Evolutionary conservation across 1,140 invertebrate genomes (phyloP), one percentile per base, ranked within the genome.

Genomic region (Drosophila erecta): DNA sequence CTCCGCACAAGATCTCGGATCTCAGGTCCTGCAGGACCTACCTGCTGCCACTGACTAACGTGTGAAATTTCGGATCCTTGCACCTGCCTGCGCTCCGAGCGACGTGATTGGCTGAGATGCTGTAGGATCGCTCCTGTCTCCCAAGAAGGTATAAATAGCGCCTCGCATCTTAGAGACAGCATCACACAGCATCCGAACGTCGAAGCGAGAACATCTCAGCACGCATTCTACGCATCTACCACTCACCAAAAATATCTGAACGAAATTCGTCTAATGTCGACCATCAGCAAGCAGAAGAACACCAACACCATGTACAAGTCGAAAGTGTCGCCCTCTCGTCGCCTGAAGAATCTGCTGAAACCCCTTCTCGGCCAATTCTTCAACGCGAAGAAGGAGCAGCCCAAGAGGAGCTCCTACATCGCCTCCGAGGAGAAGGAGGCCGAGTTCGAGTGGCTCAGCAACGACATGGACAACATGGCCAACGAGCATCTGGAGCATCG

Each of bases 401-500:
- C 86, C 2, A 91, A 91, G 50, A 58, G 90, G 12, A 91, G 87
- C 60, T 91, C 90, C n/a, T 91, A 91, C 53, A 86, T 91, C 14
- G 86, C 90, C 6, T 93, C 87, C 91, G 93, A 90, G 79, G 91
- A 90, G 57, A 86, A 90, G 40, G 85, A 90, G 44, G 37, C 69
- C 8, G 90, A 91, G 12, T 90, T 91, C 38, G 94, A 91, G 11
- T 91, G 90, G 90, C 83, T 91, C 0, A 70, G 20, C 72, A 90
- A 91, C 61, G 90, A 91, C 22, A 91, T 91, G 90, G 90, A 95
- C 78, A 95, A 95, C 79, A 87, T 93, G 60, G 94, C 94, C 79
- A 95, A 95, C 90, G 95, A 95, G 83, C 92, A 94, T 55, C 79
- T 95, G 50, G 95, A 95, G 73, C 92, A 93, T 50, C 93, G 94